Percentiles rank a stretch among this genome's conserved stretches.
Evolutionary conservation across 2,797 vertebrate species (phyloP).

Genomic region (Gobio occitaniae): DNA sequence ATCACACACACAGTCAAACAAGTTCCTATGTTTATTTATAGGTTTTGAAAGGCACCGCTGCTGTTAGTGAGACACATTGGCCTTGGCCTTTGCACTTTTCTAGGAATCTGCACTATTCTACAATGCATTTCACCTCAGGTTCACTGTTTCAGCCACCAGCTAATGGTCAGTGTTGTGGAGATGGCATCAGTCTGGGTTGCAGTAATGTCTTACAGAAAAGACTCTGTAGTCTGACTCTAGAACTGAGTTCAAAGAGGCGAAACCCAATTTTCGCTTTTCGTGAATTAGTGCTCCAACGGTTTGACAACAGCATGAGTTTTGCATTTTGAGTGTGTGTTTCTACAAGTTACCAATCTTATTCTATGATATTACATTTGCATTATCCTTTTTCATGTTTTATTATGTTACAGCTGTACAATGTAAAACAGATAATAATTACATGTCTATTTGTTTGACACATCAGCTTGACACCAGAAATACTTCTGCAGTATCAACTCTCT

Average conservation of each 20-base stretch:
- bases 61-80: conserved; percentile 65
- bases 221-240: background rate
- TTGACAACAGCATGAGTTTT: background rate
- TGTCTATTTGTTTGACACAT: background rate
- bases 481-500: background rate
- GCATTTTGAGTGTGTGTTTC: background rate
- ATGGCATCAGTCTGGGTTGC: conserved; percentile 52
- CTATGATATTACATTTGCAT: background rate
- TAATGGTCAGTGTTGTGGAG: conserved; percentile 67
- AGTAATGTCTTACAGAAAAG: conserved; percentile 26
- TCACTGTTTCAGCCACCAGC: conserved; percentile 61
- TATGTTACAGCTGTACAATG: background rate
- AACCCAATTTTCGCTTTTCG: background rate
- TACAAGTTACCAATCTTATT: background rate
- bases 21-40: conserved; percentile 70
- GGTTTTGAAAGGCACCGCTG: conserved; percentile 60
- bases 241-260: background rate
- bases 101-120: conserved; percentile 49
- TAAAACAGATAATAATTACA: background rate
- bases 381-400: background rate
- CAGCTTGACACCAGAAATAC: background rate
- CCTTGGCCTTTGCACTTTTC: conserved; percentile 66
- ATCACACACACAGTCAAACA: conserved; percentile 51
- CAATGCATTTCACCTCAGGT: conserved; percentile 2
- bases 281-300: background rate